These are phyloP conservation scores for Euphonia xanthogaster DNA, from an alignment of 2,797 vertebrate genomes.

Conservation along the genomic window DNA sequence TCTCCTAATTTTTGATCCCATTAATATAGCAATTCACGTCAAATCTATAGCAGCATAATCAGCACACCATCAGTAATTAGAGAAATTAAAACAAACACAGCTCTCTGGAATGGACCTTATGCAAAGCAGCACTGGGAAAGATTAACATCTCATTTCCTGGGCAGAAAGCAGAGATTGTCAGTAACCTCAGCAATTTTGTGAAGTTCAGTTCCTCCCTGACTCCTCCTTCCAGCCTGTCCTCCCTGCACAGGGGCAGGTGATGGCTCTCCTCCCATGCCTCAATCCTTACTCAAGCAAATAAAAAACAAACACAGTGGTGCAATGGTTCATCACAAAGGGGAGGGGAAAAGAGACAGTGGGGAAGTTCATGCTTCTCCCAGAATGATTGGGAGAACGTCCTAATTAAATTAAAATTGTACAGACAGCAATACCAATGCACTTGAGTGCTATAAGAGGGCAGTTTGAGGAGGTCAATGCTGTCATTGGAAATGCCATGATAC, in stretches of 20 bases:
- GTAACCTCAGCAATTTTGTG: constrained; percentile 36
- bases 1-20: constrained; percentile 54
- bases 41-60: constrained; percentile 57
- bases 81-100: constrained; percentile 59
- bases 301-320: background rate
- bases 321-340: background rate
- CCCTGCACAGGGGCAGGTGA: background rate
- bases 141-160: constrained; percentile 64
- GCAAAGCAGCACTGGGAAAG: constrained; percentile 51
- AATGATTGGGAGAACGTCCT: constrained; percentile 33
- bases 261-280: background rate
- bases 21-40: constrained; percentile 45
- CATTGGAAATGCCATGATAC: background rate
- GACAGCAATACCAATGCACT: constrained; percentile 11
- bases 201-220: constrained; percentile 20
- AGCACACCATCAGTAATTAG: constrained; percentile 60
- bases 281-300: background rate
- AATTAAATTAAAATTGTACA: constrained; percentile 60
- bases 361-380: background rate
- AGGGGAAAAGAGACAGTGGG: background rate
- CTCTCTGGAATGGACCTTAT: constrained; percentile 63
- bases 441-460: background rate
- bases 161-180: constrained; percentile 27
- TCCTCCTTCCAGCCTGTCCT: background rate
- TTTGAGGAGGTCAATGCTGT: background rate